Evolutionary conservation across 2,113 vertebrate genomes (phyloP), one percentile per base, ranked within the genome.

Genomic region (Pyrgilauda ruficollis): DNA sequence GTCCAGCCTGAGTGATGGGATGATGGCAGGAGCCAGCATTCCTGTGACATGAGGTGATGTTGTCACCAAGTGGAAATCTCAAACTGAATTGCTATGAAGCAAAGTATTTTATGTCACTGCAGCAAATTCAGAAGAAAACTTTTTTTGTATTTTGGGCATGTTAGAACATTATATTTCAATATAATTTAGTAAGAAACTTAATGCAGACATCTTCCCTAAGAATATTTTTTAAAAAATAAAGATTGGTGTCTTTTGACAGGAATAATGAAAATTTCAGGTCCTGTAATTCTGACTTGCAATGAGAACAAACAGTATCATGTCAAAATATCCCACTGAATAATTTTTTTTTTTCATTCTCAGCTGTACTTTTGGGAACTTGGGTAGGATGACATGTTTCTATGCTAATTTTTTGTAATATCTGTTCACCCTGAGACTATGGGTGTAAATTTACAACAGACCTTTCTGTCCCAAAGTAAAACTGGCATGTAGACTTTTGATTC

Each of bases 401-500:
- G 56, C 33, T 93, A 11, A 33, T 78, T 81, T 94, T 70, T 89
- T 64, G 30, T 43, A 81, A 23, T 62, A 82, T 87, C 66, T 73
- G 35, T 58, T 58, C 2, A 5, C 56, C 37, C 46, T 82, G 53
- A 87, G 58, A 87, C 43, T 79, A 35, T 37, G 53, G 62, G 53
- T 79, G 46, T 77, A 81, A 92, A 78, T 84, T 93, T 85, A 90
- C 93, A 96, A 16, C 44, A 75, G 90, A 61, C 59, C 55, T 78
- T 94, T 89, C 77, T 52, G 81, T 59, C 53, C 88, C 50, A 80
- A 94, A 68, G 39, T 79, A 79, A 93, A 20, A 19, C 55, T 96
- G 94, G 87, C 87, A 74, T 7, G 2, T 31, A 88, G 89, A 85
- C 88, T 81, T 87, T 94, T 79, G 90, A 96, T 95, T 89, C 74